Base-by-base conservation (phyloP, 2,888 invertebrate species). In the Ophion obscuratus region DNA sequence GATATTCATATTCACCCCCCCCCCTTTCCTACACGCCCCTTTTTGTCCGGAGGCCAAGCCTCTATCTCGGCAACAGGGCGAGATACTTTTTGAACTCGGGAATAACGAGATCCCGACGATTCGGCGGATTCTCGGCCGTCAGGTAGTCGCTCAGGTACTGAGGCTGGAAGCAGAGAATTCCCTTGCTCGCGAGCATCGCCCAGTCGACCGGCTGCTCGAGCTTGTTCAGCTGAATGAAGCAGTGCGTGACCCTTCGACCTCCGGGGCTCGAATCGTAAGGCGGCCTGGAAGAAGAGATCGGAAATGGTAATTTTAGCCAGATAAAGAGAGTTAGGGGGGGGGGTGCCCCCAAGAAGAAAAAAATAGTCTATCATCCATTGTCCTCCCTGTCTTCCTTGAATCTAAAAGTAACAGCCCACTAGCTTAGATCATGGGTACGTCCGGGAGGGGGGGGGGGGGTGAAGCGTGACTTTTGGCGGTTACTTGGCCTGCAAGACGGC, bases 111-210 rank as follows among this genome's bases (percentile, higher is more conserved):
- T 94, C 92, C 24, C 92, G 91, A 2, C 91, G 92, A 88, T 92
- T 92, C 2, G 90, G 70, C 0, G 92, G 89, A 3, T 80, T 88
- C 80, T 89, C 87, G 0, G 90, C 64, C 0, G 91, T 93, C 10
- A 97, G 95, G 89, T 95, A 96, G 1, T 96, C 95, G 87, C 96
- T 96, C 3, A 97, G 95, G 85, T 96, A 95, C 9, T 96, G 95
- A 0, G 96, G 96, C 10, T 95, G 95, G 76, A 97, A 95, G 57
- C 97, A 96, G 0, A 96, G 95, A 11, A 96, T 95, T 7, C 95
- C 94, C 71, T 95, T 94, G 0, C 94, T 93, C 1, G 95, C 93
- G 24, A 97, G 94, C 94, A 95, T 95, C 7, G 95, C 95, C 77
- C 96, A 93, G 86, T 96, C 96, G 9, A 96, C 93, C 0, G 94